These are phyloP conservation scores for Epirrhoe alternata DNA, from an alignment of 2,888 invertebrate species.

Conservation along the genomic window DNA sequence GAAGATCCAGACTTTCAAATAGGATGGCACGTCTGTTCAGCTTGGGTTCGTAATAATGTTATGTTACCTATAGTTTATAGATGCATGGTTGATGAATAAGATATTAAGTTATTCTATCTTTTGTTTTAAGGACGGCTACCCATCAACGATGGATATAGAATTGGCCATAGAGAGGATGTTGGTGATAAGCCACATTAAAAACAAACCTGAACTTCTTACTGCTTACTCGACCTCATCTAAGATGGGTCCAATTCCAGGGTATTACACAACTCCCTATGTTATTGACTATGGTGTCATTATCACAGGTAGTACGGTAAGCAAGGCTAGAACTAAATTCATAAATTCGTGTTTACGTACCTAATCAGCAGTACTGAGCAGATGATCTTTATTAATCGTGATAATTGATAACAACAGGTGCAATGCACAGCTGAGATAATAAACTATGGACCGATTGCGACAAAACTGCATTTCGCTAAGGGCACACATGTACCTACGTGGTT, in stretches of 20 bases:
- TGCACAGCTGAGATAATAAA: slow-evolving; percentile 79
- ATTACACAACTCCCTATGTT: slow-evolving; percentile 78
- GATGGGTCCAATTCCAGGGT: slow-evolving; percentile 76
- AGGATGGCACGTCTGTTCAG: slow-evolving; percentile 74
- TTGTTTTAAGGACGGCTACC: slow-evolving; percentile 73
- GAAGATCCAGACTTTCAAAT: slow-evolving; percentile 67
- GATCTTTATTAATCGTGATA: neutral
- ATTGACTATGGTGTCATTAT: slow-evolving; percentile 86
- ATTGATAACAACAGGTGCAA: slow-evolving; percentile 58
- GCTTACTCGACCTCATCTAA: slow-evolving; percentile 59
- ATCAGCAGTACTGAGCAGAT: neutral
- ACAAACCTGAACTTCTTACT: slow-evolving; percentile 66
- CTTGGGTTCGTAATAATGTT: slow-evolving; percentile 57
- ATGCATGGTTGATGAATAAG: neutral
- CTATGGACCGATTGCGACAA: slow-evolving; percentile 81
- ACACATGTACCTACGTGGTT: slow-evolving; percentile 66
- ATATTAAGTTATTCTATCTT: neutral
- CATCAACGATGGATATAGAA: slow-evolving; percentile 85
- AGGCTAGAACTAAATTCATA: neutral
- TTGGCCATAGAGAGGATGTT: slow-evolving; percentile 85
- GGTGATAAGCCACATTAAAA: slow-evolving; percentile 73
- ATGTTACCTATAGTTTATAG: neutral
- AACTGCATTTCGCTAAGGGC: slow-evolving; percentile 73
- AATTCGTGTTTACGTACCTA: neutral
- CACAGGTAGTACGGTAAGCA: slow-evolving; percentile 70